Evolutionary conservation across 1,140 invertebrate genomes (phyloP).

Genomic region (Solenopsis fugax): DNA sequence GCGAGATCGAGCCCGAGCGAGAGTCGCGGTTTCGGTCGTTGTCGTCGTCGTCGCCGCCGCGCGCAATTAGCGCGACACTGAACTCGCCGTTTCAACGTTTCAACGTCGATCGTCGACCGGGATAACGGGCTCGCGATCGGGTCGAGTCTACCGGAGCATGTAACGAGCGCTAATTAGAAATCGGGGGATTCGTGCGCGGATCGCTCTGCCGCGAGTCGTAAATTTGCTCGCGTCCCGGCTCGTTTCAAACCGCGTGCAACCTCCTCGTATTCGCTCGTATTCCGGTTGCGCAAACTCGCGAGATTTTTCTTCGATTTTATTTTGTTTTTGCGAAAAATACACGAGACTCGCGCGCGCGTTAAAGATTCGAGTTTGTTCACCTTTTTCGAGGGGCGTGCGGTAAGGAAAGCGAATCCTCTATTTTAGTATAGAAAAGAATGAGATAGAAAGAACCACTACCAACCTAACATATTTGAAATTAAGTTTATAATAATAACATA

Average conservation of each 20-base stretch:
- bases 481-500: too few relatives aligned
- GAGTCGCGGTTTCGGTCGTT: slow-evolving; percentile 12
- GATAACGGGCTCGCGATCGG: slow-evolving; percentile 43
- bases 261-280: background rate
- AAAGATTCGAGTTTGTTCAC: too few relatives aligned
- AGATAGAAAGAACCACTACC: too few relatives aligned
- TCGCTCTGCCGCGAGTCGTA: slow-evolving; percentile 34
- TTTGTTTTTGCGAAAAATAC: background rate
- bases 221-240: background rate
- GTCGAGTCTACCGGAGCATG: slow-evolving; percentile 16
- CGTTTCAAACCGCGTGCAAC: background rate
- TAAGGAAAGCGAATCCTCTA: too few relatives aligned
- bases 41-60: too few relatives aligned
- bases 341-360: background rate
- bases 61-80: slow-evolving; percentile 51
- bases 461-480: too few relatives aligned
- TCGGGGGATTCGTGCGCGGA: slow-evolving; percentile 30
- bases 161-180: slow-evolving; percentile 58
- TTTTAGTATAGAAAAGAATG: too few relatives aligned
- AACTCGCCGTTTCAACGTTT: slow-evolving; percentile 27
- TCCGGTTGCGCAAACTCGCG: background rate
- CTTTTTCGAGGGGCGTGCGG: too few relatives aligned
- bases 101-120: slow-evolving; percentile 39
- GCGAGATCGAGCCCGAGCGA: background rate
- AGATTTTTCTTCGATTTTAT: background rate